Conservation (phyloP, 2,888 invertebrate genomes). For the Habrosyne pyritoides region DNA sequence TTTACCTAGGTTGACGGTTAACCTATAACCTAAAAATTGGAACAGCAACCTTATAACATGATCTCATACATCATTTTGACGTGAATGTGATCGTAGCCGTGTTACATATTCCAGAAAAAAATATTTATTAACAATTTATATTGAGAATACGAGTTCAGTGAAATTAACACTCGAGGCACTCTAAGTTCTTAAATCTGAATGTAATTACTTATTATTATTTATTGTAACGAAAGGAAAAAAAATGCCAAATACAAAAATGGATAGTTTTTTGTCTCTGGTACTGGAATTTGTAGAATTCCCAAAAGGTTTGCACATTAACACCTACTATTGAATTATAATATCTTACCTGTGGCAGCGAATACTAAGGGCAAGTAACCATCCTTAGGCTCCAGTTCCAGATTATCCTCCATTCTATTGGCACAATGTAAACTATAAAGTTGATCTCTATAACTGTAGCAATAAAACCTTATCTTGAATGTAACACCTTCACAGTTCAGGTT, state of each 20-base stretch:
- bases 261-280: no score
- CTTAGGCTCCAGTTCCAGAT: background rate
- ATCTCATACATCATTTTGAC: background rate
- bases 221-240: no score
- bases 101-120: background rate
- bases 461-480: background rate
- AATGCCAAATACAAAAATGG: no score
- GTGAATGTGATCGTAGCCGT: background rate
- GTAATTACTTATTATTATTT: no score
- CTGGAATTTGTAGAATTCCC: no score
- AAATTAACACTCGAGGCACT: no score
- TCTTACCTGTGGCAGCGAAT: background rate
- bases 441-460: background rate
- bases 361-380: background rate
- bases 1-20: background rate
- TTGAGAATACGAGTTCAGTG: no score
- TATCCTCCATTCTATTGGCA: background rate
- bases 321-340: no score
- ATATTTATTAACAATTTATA: no score
- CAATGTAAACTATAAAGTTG: background rate
- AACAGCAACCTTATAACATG: background rate
- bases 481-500: background rate
- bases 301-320: no score
- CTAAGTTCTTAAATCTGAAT: no score
- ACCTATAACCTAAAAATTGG: background rate